Evolutionary conservation across 2,888 invertebrate genomes (phyloP), one percentile per base, ranked within the genome.

Genomic region (Heliconius cydno): DNA sequence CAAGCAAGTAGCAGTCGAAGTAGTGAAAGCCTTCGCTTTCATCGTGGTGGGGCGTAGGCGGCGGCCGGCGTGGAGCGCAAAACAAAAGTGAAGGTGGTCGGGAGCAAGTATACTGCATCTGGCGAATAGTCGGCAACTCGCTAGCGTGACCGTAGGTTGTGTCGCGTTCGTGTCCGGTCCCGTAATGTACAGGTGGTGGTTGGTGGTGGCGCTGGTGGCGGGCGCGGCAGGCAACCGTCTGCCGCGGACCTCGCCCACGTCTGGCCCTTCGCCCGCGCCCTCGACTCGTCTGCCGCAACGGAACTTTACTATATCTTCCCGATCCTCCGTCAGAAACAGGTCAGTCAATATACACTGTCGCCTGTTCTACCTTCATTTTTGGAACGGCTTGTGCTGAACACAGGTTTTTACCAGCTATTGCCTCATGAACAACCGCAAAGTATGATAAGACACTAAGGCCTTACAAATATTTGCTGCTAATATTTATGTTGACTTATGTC

Each of bases 221-320:
- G 79, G 80, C 79, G 92, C 86, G 78, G 93, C 92, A 85, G 94
- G 92, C 82, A 89, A 91, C 84, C 92, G 94, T 86, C 86, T 92
- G 89, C 93, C 94, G 86, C 91, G 93, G 84, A 93, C 92, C 86
- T 93, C 91, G 84, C 89, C 91, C 86, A 90, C 96, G 84, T 95
- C 96, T 88, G 95, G 96, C 84, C 96, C 91, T 92, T 84, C 96
- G 76, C 92, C 96, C 83, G 95, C 96, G 80, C 95, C 96, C 87
- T 96, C 96, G 84, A 96, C 92, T 93, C 89, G 91, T 46, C 89
- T 92, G 74, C 93, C 92, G 80, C 92, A 89, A 83, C 91, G 94
- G 89, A 94, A 94, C 85, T 90, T 93, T 85, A 94, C 94, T 86
- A 93, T 94, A 79, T 90, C 95, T 70, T 89, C 92, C 84, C 90